Percentiles rank a stretch among this genome's conserved stretches.
phyloP scores from a whole-genome alignment of 1,140 invertebrate genomes.

The Pseudomyrmex sp. region DNA sequence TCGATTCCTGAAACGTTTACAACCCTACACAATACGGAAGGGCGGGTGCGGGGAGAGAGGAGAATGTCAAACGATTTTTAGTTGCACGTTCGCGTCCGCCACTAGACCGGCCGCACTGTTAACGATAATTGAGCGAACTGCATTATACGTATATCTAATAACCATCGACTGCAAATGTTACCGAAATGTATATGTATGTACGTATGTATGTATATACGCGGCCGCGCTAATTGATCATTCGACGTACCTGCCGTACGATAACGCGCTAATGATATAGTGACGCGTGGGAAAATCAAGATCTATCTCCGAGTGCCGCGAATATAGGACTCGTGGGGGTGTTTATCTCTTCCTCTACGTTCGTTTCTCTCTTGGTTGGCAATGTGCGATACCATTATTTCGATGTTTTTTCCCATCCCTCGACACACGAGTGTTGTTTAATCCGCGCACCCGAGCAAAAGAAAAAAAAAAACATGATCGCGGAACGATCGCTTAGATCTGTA shows the following conservation, averaged over 20 bases:
- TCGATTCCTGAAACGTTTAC: not conserved
- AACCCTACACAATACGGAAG: too few relatives aligned
- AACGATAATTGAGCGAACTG: slow-evolving; percentile 49
- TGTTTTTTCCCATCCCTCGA: not conserved
- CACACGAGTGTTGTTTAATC: slow-evolving; percentile 16
- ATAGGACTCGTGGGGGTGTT: slow-evolving; percentile 28
- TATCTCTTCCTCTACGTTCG: not conserved
- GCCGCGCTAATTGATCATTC: slow-evolving; percentile 49
- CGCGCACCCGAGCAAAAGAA: not conserved
- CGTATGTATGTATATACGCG: not conserved
- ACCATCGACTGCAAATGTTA: slow-evolving; percentile 24
- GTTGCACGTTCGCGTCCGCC: not conserved
- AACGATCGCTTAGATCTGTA: not conserved
- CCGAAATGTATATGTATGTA: not conserved
- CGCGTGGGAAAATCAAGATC: slow-evolving; percentile 62
- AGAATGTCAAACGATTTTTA: slow-evolving; percentile 30
- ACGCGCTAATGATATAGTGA: slow-evolving; percentile 58
- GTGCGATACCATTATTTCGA: slow-evolving; percentile 18
- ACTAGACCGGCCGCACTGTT: not conserved
- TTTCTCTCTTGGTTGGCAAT: not conserved
- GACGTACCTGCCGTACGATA: slow-evolving; percentile 11
- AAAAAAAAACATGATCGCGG: not conserved
- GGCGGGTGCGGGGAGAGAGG: not conserved
- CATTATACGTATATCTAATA: slow-evolving; percentile 38
- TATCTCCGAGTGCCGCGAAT: slow-evolving; percentile 23